phyloP scores from a whole-genome alignment of 1,140 invertebrate genomes.

The Brachionus calyciflorus region DNA sequence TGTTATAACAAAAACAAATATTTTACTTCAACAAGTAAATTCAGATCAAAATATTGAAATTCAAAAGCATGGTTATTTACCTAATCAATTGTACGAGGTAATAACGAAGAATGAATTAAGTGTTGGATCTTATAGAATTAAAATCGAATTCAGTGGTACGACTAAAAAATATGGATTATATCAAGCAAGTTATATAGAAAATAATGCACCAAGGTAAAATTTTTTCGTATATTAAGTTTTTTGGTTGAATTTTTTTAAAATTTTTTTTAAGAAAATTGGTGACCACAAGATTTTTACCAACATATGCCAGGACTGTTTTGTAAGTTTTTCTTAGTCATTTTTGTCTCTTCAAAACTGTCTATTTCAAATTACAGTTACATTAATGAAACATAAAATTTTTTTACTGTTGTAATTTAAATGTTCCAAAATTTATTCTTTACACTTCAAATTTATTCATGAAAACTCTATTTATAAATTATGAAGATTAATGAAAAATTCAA shows the following conservation, averaged over 20 bases:
- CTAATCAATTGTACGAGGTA: conserved; percentile 29
- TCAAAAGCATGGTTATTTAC: not conserved
- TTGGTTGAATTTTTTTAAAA: too few species aligned
- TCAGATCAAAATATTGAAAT: not conserved
- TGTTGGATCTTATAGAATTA: not conserved
- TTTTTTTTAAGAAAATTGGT: too few species aligned
- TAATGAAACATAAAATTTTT: too few species aligned
- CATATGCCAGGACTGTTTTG: conserved; percentile 19
- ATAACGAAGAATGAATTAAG: not conserved
- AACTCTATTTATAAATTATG: too few species aligned
- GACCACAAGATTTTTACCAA: conserved; percentile 36
- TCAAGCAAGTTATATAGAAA: not conserved
- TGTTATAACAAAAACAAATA: not conserved
- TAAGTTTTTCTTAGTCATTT: not conserved
- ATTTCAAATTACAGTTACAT: not conserved
- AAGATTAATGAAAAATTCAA: too few species aligned
- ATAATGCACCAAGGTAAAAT: not conserved
- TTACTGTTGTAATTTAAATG: too few species aligned
- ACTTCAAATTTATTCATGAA: too few species aligned
- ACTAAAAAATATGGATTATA: not conserved
- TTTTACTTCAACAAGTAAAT: not conserved
- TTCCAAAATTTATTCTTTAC: too few species aligned
- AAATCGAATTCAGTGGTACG: not conserved
- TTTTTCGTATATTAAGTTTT: too few species aligned
- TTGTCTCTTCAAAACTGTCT: not conserved